A percentile compares a stretch with the other conserved stretches of the same genome.
Evolutionary conservation across 2,113 vertebrate genomes (phyloP).

Genomic region (Telmatochromis sp.): DNA sequence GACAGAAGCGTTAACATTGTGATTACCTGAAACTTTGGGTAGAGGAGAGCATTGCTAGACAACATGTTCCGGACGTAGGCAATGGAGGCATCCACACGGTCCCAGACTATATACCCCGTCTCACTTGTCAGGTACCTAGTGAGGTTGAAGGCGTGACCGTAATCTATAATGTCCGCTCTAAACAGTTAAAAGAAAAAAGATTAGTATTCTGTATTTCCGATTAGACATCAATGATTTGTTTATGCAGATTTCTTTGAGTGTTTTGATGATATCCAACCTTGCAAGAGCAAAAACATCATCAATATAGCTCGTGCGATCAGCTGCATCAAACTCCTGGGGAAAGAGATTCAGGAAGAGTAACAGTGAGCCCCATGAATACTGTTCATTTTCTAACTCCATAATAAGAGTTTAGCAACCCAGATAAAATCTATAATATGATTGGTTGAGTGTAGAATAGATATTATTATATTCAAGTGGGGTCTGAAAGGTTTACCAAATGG

Average conservation of each 20-base stretch:
- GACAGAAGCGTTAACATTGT: not conserved
- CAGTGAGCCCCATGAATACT: fast-evolving
- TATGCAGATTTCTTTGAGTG: not conserved
- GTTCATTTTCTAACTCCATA: not conserved
- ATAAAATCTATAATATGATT: not conserved
- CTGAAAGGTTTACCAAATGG: slow-evolving; percentile 52
- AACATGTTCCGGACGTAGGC: slow-evolving; percentile 85
- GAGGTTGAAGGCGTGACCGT: slow-evolving; percentile 75
- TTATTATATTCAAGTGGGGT: not conserved
- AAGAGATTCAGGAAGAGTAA: not conserved
- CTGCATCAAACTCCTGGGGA: slow-evolving; percentile 68
- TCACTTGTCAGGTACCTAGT: slow-evolving; percentile 80
- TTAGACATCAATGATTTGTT: not conserved
- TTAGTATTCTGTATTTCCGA: not conserved
- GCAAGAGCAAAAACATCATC: slow-evolving; percentile 81
- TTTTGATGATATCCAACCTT: slow-evolving; percentile 65
- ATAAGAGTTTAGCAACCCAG: not conserved
- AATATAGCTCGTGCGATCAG: slow-evolving; percentile 74
- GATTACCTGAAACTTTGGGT: slow-evolving; percentile 79
- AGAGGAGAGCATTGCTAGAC: slow-evolving; percentile 68
- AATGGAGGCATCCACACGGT: slow-evolving; percentile 72
- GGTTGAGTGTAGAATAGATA: not conserved
- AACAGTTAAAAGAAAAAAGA: slow-evolving; percentile 7
- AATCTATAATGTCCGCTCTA: slow-evolving; percentile 80
- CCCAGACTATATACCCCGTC: slow-evolving; percentile 82